Percentiles rank a stretch among this genome's conserved stretches.
phyloP scores from a whole-genome alignment of 2,797 vertebrate species.

The Tapera naevia region DNA sequence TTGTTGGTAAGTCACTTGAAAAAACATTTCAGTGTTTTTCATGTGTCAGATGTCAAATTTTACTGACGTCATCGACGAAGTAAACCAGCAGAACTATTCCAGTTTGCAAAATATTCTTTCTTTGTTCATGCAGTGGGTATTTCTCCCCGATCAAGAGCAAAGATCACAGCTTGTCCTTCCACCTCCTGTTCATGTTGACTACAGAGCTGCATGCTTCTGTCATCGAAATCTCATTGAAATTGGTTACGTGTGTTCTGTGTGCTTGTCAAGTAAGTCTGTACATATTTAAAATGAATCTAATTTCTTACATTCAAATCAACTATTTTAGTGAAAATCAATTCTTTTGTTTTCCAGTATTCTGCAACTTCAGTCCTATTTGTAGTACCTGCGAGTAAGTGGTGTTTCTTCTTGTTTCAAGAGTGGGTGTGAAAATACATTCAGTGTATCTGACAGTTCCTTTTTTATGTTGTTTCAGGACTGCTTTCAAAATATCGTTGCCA shows the following conservation, averaged over 20 bases:
- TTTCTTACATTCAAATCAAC: not conserved
- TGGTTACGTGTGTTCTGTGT: conserved; percentile 97
- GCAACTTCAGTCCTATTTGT: conserved; percentile 98
- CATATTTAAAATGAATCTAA: not conserved
- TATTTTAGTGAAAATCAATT: not conserved
- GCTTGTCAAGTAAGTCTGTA: conserved; percentile 90
- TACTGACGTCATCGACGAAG: not conserved
- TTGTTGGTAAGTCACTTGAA: conserved; percentile 84
- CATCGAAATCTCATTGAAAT: conserved; percentile 97
- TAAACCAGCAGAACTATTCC: not conserved
- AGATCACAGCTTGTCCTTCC: conserved; percentile 90
- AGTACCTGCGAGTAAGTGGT: conserved; percentile 99
- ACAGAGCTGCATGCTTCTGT: conserved; percentile 97
- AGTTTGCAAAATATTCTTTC: not conserved
- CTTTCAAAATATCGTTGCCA: conserved; percentile 96
- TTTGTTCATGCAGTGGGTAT: conserved; percentile 86
- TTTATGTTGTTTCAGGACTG: conserved; percentile 83
- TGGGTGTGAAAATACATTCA: not conserved
- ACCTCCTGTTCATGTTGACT: conserved; percentile 91
- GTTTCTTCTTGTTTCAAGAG: not conserved
- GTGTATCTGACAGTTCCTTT: not conserved
- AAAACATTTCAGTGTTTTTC: not conserved
- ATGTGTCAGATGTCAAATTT: not conserved
- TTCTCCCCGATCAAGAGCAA: conserved; percentile 93
- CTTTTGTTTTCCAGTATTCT: conserved; percentile 87